Evolutionary conservation across 2,113 vertebrate species (phyloP).

Genomic region (cat (Felis catus)): DNA sequence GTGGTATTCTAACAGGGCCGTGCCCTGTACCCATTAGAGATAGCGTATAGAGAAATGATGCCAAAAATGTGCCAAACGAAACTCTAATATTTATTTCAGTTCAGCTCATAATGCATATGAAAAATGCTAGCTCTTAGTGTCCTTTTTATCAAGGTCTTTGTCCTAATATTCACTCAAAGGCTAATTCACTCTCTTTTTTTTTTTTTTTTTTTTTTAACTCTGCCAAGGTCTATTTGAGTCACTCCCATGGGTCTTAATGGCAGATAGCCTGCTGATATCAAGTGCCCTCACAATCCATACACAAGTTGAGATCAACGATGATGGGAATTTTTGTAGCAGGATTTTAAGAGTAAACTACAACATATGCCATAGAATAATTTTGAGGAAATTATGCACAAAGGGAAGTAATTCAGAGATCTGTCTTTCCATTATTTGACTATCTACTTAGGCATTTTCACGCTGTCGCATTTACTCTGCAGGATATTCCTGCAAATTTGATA

Average conservation of each 20-base stretch:
- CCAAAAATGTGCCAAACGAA: slow-evolving; percentile 71
- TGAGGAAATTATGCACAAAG: background rate
- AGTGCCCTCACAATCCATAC: background rate
- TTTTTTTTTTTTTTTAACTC: background rate
- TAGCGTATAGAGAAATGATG: slow-evolving; percentile 40
- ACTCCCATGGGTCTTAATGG: background rate
- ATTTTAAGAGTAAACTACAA: background rate
- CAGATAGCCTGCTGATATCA: background rate
- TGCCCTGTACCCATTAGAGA: slow-evolving; percentile 70
- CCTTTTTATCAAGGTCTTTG: slow-evolving; percentile 34
- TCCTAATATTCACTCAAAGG: background rate
- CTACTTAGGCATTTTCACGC: background rate
- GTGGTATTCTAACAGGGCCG: slow-evolving; percentile 57
- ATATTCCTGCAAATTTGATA: background rate
- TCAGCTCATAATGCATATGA: slow-evolving; percentile 33
- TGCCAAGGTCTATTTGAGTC: background rate
- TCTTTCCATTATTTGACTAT: background rate
- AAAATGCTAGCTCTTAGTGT: slow-evolving; percentile 35
- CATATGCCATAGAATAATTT: background rate
- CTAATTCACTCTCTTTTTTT: background rate
- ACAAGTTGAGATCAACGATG: background rate
- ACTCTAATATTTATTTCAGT: slow-evolving; percentile 62
- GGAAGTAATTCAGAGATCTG: background rate
- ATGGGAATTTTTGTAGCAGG: background rate
- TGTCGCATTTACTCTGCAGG: background rate